Evolutionary conservation across 30 jellyfish, hydroid and myxozoan genomes (phyloP), one percentile per base, ranked within the genome.

Genomic region (Euphysa ruthae): DNA sequence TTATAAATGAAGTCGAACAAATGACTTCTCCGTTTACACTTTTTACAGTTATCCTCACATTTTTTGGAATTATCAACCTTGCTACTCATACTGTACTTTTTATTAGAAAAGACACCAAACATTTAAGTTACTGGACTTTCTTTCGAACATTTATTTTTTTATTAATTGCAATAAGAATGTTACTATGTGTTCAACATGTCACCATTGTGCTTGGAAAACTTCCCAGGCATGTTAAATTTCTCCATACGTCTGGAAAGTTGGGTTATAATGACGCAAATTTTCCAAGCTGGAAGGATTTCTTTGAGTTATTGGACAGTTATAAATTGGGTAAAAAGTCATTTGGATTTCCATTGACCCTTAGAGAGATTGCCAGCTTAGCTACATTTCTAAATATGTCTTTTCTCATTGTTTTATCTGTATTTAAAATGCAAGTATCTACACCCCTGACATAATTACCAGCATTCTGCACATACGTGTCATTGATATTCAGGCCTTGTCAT

Each of bases 331-430:
- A 82, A 23, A 27, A 33, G 42, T 61, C 94, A 2, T 82, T 72
- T 51, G 94, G 94, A 25, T 82, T 82, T 44, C 94, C 94, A 0
- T 62, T 82, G 20, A 82, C 90, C 19, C 25, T 82, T 73, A 56
- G 84, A 25, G 91, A 82, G 35, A 58, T 74, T 43, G 94, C 77
- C 31, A 73, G 77, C 25, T 21, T 82, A 14, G 79, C 80, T 22
- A 82, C 94, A 7, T 56, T 82, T 43, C 33, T 82, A 75, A 82
- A 82, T 20, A 66, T 82, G 94, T 61, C 91, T 7, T 82, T 82
- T 35, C 35, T 82, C 18, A 77, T 74, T 42, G 76, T 73, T 4
- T 54, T 82, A 35, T 82, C 94, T 3, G 24, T 82, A 16, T 61
- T 81, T 77, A 61, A 66, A n/a, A n/a, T n/a, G n/a, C n/a, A n/a